Conservation (phyloP, 2,888 invertebrate genomes). For the Athripsodes cinereus region DNA sequence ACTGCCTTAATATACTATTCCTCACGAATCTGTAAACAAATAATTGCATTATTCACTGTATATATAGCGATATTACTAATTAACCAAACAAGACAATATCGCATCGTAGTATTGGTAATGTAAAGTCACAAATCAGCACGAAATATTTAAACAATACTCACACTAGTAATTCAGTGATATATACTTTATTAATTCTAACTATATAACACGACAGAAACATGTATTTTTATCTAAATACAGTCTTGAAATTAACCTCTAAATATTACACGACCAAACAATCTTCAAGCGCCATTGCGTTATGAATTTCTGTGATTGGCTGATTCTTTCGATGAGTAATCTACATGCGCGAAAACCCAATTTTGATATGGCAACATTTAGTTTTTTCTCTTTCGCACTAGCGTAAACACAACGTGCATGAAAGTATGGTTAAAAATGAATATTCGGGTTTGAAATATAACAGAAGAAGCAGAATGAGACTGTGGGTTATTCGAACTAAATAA, state of each 20-base stretch:
- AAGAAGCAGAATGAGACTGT: too few relatives aligned
- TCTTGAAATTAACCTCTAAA: slow-evolving; percentile 20
- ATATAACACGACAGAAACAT: background rate
- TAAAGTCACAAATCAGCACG: too few relatives aligned
- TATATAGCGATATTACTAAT: too few relatives aligned
- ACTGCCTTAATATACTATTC: background rate
- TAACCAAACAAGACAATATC: too few relatives aligned
- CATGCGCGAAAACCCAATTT: slow-evolving; percentile 13
- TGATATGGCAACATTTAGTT: slow-evolving; percentile 10
- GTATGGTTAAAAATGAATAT: too few relatives aligned
- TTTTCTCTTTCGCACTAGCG: slow-evolving; percentile 5
- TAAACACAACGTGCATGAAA: too few relatives aligned
- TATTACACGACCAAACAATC: slow-evolving; percentile 18
- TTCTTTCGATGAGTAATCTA: slow-evolving; percentile 1
- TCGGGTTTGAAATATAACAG: too few relatives aligned
- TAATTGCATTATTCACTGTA: background rate
- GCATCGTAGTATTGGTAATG: too few relatives aligned
- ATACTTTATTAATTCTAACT: background rate
- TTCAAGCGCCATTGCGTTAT: slow-evolving; percentile 20
- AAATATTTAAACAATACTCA: too few relatives aligned
- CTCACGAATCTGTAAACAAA: slow-evolving; percentile 11
- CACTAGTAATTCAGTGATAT: too few relatives aligned
- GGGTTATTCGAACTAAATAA: too few relatives aligned
- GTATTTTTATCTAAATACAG: background rate
- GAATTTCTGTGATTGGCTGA: slow-evolving; percentile 1